Evolutionary conservation across 2,113 vertebrate genomes (phyloP).

Genomic region (Nerophis lumbriciformis): DNA sequence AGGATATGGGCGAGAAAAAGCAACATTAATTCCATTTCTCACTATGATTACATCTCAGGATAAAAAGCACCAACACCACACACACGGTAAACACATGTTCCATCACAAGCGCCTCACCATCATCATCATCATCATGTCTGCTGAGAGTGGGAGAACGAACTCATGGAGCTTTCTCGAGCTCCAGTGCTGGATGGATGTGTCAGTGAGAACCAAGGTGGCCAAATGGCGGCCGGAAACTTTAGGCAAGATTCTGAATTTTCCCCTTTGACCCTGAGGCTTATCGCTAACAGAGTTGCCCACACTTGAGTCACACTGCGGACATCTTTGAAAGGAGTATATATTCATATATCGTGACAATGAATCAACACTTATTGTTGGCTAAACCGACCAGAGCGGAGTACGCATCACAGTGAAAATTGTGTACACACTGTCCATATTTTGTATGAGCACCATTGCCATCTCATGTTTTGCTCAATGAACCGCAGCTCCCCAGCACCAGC

Average conservation of each 20-base stretch:
- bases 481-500: too few species aligned
- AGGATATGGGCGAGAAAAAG: slow-evolving; percentile 28
- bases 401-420: too few species aligned
- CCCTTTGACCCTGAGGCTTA: slow-evolving; percentile 41
- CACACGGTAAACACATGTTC: slow-evolving; percentile 48
- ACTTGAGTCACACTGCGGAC: too few species aligned
- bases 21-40: slow-evolving; percentile 61
- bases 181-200: slow-evolving; percentile 30
- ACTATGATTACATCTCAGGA: slow-evolving; percentile 60
- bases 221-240: slow-evolving; percentile 5
- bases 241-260: slow-evolving; percentile 61
- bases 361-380: too few species aligned
- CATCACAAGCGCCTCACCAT: slow-evolving; percentile 66
- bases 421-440: too few species aligned
- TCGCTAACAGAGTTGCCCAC: background rate
- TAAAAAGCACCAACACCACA: slow-evolving; percentile 76
- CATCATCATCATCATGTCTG: slow-evolving; percentile 39
- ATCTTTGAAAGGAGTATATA: too few species aligned
- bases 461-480: too few species aligned
- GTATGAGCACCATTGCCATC: too few species aligned
- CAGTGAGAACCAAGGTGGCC: slow-evolving; percentile 35
- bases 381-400: too few species aligned
- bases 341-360: too few species aligned
- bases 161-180: slow-evolving; percentile 34
- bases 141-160: slow-evolving; percentile 30